Base-by-base conservation (phyloP, 2,113 vertebrate genomes). In the Onychorhynchus coronatus region DNA sequence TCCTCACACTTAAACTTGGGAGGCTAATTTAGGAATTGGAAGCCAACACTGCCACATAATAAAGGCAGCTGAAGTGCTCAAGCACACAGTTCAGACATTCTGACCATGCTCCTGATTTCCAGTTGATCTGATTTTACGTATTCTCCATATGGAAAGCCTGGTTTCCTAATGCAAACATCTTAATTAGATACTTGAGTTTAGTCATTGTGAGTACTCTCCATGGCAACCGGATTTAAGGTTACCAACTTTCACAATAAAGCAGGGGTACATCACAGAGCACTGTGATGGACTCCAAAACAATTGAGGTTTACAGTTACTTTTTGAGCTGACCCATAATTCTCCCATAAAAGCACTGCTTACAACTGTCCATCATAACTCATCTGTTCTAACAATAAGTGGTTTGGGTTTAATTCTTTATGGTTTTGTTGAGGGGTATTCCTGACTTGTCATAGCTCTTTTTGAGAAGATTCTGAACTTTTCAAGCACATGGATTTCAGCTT, bases 391-490 rank as follows among this genome's bases (percentile, higher is more conserved):
- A 9, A 59, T 31, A 55, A 33, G 14, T 61, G 4, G 5, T 47
- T 88, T 68, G 6, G 4, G 5, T 47, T 88, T 68, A 7, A 12
- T 33, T 63, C 21, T 30, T 52, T 71, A 23, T 2, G 7, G 1
- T 3, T 56, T 20, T 11, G 3, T 20, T n/a, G n/a, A n/a, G n/a
- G 5, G 3, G 0, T 31, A 5, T 6, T 70, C 22, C 58, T 83
- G 46, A 41, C 19, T 78, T 55, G 2, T 20, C 24, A 9, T 56
- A 9, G 9, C 28, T 80, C 31, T 63, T 94, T 79, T 87, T 76
- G 11, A 71, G 52, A 75, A 44, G 18, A 72, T 67, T 94, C n/a
- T 53, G 27, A 47, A 33, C 3, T 25, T 58, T 84, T 72, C 47
- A 67, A 16, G 24, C 31, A 19, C 62, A 62, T 37, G 23, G 8